Conservation (phyloP, 1,140 invertebrate genomes). For the Macrocentrus cingulum region DNA sequence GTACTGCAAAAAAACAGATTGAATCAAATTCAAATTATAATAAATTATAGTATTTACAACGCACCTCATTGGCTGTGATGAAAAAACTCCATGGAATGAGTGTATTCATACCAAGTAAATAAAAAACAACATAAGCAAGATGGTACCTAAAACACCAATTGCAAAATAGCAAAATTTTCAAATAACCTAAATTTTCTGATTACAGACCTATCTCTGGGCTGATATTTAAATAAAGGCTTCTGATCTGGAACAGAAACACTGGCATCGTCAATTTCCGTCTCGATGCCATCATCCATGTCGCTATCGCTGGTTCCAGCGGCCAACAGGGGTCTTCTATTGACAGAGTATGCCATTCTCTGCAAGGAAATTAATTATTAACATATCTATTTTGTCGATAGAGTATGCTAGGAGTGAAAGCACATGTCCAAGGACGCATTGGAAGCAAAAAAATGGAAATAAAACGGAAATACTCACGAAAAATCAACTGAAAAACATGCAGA, state of each 20-base stretch:
- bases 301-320: constrained; percentile 48
- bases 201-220: constrained; percentile 25
- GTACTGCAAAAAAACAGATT: constrained; percentile 70
- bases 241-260: constrained; percentile 53
- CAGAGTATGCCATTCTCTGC: constrained; percentile 53
- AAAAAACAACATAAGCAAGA: constrained; percentile 82
- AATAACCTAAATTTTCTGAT: constrained; percentile 8
- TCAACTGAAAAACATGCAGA: no score
- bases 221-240: constrained; percentile 59
- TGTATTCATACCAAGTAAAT: constrained; percentile 86
- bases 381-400: no score
- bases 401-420: no score
- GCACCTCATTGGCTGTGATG: constrained; percentile 90
- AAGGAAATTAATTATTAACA: no score
- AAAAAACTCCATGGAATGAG: constrained; percentile 95
- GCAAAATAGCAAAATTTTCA: neutral
- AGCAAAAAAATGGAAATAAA: no score
- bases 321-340: constrained; percentile 57
- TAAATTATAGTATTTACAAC: constrained; percentile 43
- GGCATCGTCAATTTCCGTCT: constrained; percentile 53
- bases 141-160: constrained; percentile 61
- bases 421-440: no score
- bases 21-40: constrained; percentile 8
- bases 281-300: constrained; percentile 56
- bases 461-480: no score